Conservation (phyloP, 2,113 vertebrate species). For the Lepisosteus oculatus region DNA sequence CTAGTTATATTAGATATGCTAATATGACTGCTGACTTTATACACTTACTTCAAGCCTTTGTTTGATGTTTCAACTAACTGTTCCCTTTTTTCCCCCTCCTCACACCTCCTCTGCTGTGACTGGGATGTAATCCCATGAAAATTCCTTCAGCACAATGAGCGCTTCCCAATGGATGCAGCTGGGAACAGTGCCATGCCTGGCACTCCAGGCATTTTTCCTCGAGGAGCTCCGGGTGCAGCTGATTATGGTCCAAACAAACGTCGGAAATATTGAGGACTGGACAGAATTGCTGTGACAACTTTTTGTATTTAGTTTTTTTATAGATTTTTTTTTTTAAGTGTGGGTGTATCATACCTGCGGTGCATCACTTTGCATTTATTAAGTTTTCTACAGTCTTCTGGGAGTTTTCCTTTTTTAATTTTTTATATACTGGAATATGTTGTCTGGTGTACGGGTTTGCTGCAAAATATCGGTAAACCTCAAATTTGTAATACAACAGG, state of each 20-base stretch:
- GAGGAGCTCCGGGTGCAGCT: constrained; percentile 48
- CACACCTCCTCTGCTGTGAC: constrained; percentile 1
- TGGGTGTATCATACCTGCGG: too few relatives aligned
- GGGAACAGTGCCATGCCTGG: constrained; percentile 56
- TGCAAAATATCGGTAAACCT: too few relatives aligned
- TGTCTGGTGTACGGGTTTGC: too few relatives aligned
- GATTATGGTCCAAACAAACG: constrained; percentile 69
- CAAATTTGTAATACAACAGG: too few relatives aligned
- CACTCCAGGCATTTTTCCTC: constrained; percentile 48
- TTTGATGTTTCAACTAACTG: not conserved
- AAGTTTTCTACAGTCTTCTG: not conserved
- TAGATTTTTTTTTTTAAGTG: constrained; percentile 12
- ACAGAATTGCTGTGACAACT: not conserved
- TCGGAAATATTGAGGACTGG: constrained; percentile 58
- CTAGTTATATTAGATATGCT: too few relatives aligned
- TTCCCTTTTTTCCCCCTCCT: not conserved
- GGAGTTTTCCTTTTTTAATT: constrained; percentile 11
- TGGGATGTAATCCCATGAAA: too few relatives aligned
- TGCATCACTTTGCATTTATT: too few relatives aligned
- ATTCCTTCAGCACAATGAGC: not conserved
- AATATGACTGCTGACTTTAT: too few relatives aligned
- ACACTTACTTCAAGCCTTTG: too few relatives aligned
- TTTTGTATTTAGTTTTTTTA: not conserved
- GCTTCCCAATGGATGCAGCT: constrained; percentile 21
- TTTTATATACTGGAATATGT: too few relatives aligned